Evolutionary conservation across 2,888 invertebrate species (phyloP).

Genomic region (Diaprepes abbreviatus): DNA sequence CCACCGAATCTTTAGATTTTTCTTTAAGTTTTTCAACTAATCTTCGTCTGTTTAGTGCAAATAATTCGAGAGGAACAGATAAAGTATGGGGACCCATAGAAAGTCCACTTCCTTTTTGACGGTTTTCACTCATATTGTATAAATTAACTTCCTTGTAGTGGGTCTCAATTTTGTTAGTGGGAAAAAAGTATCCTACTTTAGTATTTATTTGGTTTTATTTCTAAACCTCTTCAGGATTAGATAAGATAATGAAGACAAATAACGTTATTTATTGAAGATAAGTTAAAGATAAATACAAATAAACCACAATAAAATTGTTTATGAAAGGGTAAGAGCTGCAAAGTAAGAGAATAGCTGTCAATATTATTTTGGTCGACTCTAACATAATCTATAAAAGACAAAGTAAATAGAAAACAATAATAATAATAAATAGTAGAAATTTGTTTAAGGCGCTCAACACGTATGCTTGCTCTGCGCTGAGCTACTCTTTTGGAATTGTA

Average conservation of each 20-base stretch:
- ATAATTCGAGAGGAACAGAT: constrained; percentile 83
- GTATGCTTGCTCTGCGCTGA: no score
- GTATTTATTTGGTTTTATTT: constrained; percentile 7
- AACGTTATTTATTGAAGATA: no score
- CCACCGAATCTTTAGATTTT: constrained; percentile 71
- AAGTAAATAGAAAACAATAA: no score
- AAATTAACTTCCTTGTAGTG: neutral
- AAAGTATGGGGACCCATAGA: constrained; percentile 79
- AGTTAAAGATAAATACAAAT: no score
- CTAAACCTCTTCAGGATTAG: constrained; percentile 3
- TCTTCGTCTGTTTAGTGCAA: constrained; percentile 82
- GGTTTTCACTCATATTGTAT: neutral
- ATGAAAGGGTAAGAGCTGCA: no score
- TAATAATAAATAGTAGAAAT: no score
- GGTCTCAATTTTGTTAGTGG: neutral
- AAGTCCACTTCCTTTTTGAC: constrained; percentile 22
- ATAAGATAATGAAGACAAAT: constrained; percentile 23
- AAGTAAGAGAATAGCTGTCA: no score
- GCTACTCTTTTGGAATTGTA: no score
- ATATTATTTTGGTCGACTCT: no score
- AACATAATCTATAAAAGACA: no score
- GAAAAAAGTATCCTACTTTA: neutral
- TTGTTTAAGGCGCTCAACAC: no score
- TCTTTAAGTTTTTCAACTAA: constrained; percentile 73
- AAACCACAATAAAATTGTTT: no score